Conservation (phyloP, 2,888 invertebrate species). For the Ischnura elegans region DNA sequence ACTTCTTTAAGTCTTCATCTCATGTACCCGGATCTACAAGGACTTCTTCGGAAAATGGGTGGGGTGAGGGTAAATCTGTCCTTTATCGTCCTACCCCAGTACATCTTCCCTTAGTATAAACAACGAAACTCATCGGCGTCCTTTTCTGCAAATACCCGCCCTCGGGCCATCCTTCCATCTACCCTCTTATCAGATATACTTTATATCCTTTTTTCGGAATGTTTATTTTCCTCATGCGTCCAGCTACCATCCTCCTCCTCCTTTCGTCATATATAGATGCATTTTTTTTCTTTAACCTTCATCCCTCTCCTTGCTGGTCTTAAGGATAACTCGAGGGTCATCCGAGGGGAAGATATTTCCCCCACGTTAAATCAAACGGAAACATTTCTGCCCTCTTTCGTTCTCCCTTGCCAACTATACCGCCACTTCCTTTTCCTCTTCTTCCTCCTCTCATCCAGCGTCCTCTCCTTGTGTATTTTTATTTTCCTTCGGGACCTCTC, state of each 20-base stretch:
- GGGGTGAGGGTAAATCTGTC: background rate
- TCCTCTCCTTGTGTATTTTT: background rate
- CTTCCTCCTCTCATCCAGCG: background rate
- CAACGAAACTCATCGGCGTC: background rate
- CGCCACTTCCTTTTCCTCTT: background rate
- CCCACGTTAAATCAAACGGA: conserved; percentile 8
- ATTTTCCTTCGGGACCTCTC: background rate
- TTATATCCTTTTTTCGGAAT: conserved; percentile 6
- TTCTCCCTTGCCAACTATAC: no score
- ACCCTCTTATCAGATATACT: background rate
- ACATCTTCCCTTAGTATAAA: background rate
- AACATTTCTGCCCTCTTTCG: background rate
- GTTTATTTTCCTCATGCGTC: conserved; percentile 5
- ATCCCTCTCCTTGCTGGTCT: background rate
- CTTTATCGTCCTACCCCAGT: background rate
- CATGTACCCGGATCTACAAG: background rate
- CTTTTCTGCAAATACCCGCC: background rate
- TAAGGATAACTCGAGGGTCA: conserved; percentile 38
- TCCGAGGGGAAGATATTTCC: background rate
- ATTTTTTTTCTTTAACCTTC: background rate
- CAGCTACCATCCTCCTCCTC: background rate
- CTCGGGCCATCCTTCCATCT: background rate
- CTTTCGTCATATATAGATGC: background rate
- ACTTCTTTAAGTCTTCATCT: background rate
- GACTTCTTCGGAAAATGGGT: background rate